Percentiles rank a stretch among this genome's conserved stretches.
Evolutionary conservation across 2,888 invertebrate genomes (phyloP).

Genomic region (Drosophila limbata): DNA sequence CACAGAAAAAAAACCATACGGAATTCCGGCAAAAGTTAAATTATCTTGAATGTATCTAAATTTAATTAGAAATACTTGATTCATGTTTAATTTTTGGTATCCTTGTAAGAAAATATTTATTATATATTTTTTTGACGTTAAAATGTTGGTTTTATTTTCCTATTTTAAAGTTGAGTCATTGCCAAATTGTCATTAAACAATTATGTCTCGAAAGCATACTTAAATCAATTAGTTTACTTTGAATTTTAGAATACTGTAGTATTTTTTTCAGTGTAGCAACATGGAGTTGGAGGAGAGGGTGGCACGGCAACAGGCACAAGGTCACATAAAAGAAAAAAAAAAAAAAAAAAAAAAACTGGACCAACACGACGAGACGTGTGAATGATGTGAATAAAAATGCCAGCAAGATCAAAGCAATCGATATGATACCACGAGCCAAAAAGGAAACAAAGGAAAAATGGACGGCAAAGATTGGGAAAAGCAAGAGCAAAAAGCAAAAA

Average conservation of each 20-base stretch:
- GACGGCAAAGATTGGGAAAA: not conserved
- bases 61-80: not conserved
- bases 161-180: no score
- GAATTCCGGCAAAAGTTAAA: not conserved
- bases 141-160: no score
- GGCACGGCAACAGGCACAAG: conserved; percentile 26
- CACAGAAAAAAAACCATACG: not conserved
- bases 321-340: conserved; percentile 16
- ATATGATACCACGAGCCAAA: conserved; percentile 15
- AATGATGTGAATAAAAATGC: conserved; percentile 22
- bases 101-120: not conserved
- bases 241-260: no score
- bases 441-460: conserved; percentile 6
- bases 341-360: conserved; percentile 7
- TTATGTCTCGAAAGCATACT: no score
- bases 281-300: not conserved
- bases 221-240: no score
- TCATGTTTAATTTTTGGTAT: not conserved
- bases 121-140: not conserved
- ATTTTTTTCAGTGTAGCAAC: not conserved
- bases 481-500: not conserved
- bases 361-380: conserved; percentile 16
- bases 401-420: conserved; percentile 34
- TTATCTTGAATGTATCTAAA: not conserved
- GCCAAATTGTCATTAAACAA: no score